Conservation (phyloP, 2,888 invertebrate genomes). For the Nomada hirtipes region DNA sequence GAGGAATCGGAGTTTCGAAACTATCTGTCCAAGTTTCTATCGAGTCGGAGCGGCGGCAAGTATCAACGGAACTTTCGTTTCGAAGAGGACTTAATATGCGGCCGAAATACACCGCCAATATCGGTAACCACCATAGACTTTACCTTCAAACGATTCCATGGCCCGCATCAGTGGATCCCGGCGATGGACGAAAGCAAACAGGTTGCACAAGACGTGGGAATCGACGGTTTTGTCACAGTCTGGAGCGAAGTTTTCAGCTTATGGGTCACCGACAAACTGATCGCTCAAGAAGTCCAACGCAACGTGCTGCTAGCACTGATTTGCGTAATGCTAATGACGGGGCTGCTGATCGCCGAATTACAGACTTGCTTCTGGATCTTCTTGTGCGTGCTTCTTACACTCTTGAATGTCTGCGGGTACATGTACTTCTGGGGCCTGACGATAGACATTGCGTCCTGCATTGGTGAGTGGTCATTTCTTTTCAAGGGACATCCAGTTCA, state of each 20-base stretch:
- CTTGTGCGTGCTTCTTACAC: conserved; percentile 89
- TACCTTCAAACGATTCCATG: conserved; percentile 86
- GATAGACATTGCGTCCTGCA: conserved; percentile 92
- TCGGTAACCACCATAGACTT: conserved; percentile 88
- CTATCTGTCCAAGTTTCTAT: conserved; percentile 89
- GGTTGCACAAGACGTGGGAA: conserved; percentile 86
- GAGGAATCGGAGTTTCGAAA: conserved; percentile 86
- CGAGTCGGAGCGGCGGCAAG: conserved; percentile 89
- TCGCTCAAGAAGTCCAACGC: conserved; percentile 90
- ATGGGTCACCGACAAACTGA: conserved; percentile 92
- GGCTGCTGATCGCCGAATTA: conserved; percentile 90
- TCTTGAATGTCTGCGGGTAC: conserved; percentile 90
- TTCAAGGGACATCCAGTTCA: no score
- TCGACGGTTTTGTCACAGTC: conserved; percentile 88
- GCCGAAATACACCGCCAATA: conserved; percentile 86
- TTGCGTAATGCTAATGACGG: conserved; percentile 92
- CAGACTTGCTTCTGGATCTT: conserved; percentile 93
- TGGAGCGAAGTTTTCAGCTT: conserved; percentile 91
- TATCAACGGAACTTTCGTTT: conserved; percentile 90
- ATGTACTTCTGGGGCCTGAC: conserved; percentile 94
- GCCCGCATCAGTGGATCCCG: conserved; percentile 89
- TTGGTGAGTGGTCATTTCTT: conserved; percentile 84
- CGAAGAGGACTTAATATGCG: conserved; percentile 87
- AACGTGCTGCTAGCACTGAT: conserved; percentile 91
- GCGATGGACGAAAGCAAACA: conserved; percentile 89